Conservation (phyloP, 2,113 vertebrate species). For the Microcebus griseorufus region DNA sequence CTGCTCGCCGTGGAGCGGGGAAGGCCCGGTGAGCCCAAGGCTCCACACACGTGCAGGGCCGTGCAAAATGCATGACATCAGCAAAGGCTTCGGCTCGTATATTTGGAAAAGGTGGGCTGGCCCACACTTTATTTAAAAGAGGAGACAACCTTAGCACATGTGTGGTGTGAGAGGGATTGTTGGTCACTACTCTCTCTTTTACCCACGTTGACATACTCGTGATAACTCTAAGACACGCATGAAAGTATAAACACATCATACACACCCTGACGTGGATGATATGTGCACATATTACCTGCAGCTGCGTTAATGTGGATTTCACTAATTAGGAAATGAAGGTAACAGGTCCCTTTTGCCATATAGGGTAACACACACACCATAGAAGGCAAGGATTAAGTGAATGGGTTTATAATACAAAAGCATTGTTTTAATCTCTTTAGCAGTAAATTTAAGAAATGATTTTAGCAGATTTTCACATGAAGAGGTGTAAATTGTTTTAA, state of each 20-base stretch:
- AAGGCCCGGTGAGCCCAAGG: rapidly evolving
- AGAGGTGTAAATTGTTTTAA: slow-evolving; percentile 33
- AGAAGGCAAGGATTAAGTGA: not conserved
- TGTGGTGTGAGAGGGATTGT: not conserved
- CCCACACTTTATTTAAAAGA: not conserved
- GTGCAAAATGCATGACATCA: rapidly evolving
- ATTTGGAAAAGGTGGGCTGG: not conserved
- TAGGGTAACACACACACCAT: rapidly evolving
- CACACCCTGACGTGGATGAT: not conserved
- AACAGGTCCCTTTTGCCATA: not conserved
- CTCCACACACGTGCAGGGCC: not conserved
- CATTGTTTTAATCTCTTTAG: not conserved
- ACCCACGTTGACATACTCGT: rapidly evolving
- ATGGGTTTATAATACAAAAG: not conserved
- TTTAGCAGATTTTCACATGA: not conserved
- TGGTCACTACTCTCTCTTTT: not conserved
- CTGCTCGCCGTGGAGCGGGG: no score
- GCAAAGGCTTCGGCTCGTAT: not conserved
- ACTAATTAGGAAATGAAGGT: not conserved
- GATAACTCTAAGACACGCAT: not conserved
- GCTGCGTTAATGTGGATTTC: not conserved
- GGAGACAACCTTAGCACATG: not conserved
- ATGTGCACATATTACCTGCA: not conserved
- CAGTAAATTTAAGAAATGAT: not conserved
- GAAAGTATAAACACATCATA: not conserved